Percentiles rank a stretch among this genome's conserved stretches.
Conservation (phyloP, 2,113 vertebrate genomes). For the Stigmatopora nigra region DNA sequence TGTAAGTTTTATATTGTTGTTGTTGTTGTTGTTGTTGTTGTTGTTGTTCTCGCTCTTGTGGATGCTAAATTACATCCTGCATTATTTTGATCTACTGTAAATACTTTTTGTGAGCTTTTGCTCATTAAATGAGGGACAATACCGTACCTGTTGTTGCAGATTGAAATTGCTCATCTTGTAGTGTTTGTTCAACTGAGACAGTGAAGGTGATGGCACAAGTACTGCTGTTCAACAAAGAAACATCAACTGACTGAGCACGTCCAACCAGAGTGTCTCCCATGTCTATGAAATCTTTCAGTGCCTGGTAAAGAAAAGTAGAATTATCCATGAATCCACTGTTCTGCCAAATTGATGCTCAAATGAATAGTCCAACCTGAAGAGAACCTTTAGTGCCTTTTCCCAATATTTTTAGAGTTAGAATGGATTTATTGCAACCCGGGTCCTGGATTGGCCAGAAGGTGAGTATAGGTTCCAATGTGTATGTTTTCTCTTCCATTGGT, state of each 20-base stretch:
- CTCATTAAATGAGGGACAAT: background rate
- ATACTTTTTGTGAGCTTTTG: background rate
- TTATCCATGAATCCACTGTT: background rate
- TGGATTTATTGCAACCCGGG: constrained; percentile 42
- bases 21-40: no score
- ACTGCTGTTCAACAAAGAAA: constrained; percentile 78
- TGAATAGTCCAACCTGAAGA: constrained; percentile 59
- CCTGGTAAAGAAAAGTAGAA: constrained; percentile 56
- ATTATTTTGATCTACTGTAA: no score
- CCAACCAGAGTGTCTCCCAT: constrained; percentile 77
- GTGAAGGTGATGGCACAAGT: constrained; percentile 74
- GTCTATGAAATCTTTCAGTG: constrained; percentile 66
- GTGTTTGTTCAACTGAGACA: constrained; percentile 72
- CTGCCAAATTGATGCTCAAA: background rate
- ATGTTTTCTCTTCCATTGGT: constrained; percentile 72
- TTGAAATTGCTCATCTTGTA: constrained; percentile 39
- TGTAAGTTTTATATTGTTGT: no score
- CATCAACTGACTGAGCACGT: constrained; percentile 55
- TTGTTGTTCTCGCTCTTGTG: no score
- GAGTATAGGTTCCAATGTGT: constrained; percentile 69
- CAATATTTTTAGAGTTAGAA: constrained; percentile 68
- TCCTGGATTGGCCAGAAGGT: constrained; percentile 66
- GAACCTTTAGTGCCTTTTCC: constrained; percentile 68
- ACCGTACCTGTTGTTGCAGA: constrained; percentile 22
- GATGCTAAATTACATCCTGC: no score